A percentile compares a stretch with the other conserved stretches of the same genome.
Evolutionary conservation across 2,113 vertebrate genomes (phyloP).

Genomic region (Tupaia chinensis): DNA sequence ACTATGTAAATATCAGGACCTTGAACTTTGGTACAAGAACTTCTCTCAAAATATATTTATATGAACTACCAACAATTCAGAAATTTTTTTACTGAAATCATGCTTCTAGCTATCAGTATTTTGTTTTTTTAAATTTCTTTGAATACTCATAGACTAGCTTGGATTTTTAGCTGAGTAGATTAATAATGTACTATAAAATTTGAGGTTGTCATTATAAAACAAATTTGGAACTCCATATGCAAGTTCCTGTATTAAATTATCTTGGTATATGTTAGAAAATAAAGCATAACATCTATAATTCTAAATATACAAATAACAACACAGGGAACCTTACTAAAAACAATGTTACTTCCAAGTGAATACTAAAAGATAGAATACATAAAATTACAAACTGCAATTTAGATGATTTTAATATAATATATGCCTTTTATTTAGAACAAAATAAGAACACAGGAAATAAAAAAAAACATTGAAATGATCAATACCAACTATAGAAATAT

Average conservation of each 20-base stretch:
- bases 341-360: constrained; percentile 4
- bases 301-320: constrained; percentile 46
- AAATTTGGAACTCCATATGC: constrained; percentile 19
- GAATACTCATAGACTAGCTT: constrained; percentile 41
- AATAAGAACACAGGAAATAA: background rate
- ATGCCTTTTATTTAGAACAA: constrained; percentile 44
- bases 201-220: constrained; percentile 57
- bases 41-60: constrained; percentile 76
- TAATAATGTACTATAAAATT: constrained; percentile 55
- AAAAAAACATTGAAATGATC: constrained; percentile 3
- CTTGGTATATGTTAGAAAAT: constrained; percentile 39
- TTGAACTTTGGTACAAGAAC: constrained; percentile 81
- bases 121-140: constrained; percentile 60
- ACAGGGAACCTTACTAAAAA: constrained; percentile 29
- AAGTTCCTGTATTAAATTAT: constrained; percentile 53
- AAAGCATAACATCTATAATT: constrained; percentile 24
- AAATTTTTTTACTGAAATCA: constrained; percentile 47
- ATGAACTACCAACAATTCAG: constrained; percentile 75
- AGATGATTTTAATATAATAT: constrained; percentile 18
- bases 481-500: constrained; percentile 28
- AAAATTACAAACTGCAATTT: constrained; percentile 15
- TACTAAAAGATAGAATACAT: background rate
- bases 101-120: background rate
- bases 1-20: constrained; percentile 82
- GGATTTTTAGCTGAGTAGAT: constrained; percentile 52